These are phyloP conservation scores for Panagrolaimus sp. DNA, from an alignment of 1,140 invertebrate species.

Conservation along the genomic window DNA sequence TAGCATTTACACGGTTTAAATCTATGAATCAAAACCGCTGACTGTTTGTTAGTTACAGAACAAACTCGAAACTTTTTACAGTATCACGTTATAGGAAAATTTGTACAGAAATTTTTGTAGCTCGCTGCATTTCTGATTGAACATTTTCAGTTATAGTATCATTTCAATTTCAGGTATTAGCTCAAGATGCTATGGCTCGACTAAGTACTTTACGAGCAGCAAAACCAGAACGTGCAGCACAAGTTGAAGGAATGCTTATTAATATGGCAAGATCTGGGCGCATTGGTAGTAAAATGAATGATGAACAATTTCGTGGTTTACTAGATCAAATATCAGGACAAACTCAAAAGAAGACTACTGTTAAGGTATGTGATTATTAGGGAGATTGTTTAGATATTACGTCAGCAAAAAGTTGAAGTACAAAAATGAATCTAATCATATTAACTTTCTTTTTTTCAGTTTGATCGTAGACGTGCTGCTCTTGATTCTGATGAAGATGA, in stretches of 20 bases:
- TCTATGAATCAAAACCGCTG: no score
- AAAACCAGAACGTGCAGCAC: slow-evolving; percentile 85
- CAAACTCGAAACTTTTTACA: no score
- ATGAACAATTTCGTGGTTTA: slow-evolving; percentile 12
- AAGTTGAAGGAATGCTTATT: slow-evolving; percentile 84
- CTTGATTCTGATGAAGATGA: slow-evolving; percentile 71
- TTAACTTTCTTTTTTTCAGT: slow-evolving; percentile 61
- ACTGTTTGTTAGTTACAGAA: no score
- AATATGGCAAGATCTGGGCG: slow-evolving; percentile 74
- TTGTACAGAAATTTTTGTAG: no score
- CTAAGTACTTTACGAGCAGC: slow-evolving; percentile 82
- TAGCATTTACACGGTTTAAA: no score
- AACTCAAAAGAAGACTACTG: slow-evolving; percentile 25
- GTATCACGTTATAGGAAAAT: no score
- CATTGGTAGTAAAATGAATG: slow-evolving; percentile 58
- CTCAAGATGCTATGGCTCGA: slow-evolving; percentile 26
- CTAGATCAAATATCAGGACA: slow-evolving; percentile 31
- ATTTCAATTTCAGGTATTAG: slow-evolving; percentile 14
- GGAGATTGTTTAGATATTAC: no score
- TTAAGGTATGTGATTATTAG: slow-evolving; percentile 16
- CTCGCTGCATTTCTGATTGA: no score
- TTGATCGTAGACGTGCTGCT: slow-evolving; percentile 75
- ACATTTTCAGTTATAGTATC: background rate
- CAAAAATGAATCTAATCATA: no score
- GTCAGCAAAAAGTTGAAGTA: no score